A percentile compares a stretch with the other conserved stretches of the same genome.
phyloP scores from a whole-genome alignment of 2,797 vertebrate genomes.

The Aratinga solstitialis region DNA sequence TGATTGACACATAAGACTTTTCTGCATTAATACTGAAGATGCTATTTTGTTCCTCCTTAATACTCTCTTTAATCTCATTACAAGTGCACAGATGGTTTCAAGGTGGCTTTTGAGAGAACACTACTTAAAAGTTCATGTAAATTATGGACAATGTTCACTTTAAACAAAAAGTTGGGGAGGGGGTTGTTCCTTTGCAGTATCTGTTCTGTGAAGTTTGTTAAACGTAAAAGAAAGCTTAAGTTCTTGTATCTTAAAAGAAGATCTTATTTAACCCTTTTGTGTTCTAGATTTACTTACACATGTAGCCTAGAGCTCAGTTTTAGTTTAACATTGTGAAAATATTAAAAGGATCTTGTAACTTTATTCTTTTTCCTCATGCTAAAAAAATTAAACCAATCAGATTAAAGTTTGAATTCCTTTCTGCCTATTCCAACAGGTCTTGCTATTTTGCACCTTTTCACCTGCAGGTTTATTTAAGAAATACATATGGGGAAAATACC shows the following conservation, averaged over 20 bases:
- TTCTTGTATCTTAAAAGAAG: constrained; percentile 88
- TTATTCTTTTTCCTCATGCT: constrained; percentile 86
- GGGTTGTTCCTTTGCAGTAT: constrained; percentile 82
- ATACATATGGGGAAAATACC: background rate
- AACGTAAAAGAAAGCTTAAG: constrained; percentile 84
- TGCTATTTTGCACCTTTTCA: constrained; percentile 52
- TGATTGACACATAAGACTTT: constrained; percentile 46
- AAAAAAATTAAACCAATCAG: constrained; percentile 82
- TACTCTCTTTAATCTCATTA: constrained; percentile 62
- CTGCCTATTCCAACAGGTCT: constrained; percentile 64
- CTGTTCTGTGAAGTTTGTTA: constrained; percentile 87
- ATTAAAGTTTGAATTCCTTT: constrained; percentile 76
- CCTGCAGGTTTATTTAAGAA: constrained; percentile 1
- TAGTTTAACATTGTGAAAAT: constrained; percentile 93
- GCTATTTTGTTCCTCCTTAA: constrained; percentile 63
- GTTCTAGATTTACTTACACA: constrained; percentile 96
- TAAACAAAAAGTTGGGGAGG: constrained; percentile 60
- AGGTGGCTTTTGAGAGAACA: constrained; percentile 70
- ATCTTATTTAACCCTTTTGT: constrained; percentile 97
- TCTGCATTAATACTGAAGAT: constrained; percentile 67
- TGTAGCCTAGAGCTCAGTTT: constrained; percentile 93
- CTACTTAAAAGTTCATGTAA: constrained; percentile 71
- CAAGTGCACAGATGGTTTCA: constrained; percentile 67
- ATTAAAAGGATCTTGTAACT: constrained; percentile 87
- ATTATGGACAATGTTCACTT: constrained; percentile 69